These are phyloP conservation scores for Toxotes jaculatrix DNA, from an alignment of 2,113 vertebrate genomes.

Conservation along the genomic window DNA sequence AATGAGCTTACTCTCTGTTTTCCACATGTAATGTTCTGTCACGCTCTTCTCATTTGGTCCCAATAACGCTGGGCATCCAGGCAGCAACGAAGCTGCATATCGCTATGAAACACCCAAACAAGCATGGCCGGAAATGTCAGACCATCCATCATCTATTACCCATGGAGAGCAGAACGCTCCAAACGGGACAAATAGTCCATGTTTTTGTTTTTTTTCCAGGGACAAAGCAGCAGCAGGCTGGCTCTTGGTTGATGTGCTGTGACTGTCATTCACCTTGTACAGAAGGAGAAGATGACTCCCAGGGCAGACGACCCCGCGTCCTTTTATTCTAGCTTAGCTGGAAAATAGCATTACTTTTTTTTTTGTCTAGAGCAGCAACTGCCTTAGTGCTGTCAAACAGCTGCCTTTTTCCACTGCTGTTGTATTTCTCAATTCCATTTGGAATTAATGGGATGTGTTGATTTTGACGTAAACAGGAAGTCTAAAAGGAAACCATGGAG, in stretches of 20 bases:
- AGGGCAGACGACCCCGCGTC: slow-evolving; percentile 12
- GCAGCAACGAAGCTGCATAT: slow-evolving; percentile 36
- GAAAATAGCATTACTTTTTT: slow-evolving; percentile 39
- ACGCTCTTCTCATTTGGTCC: slow-evolving; percentile 57
- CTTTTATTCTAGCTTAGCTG: slow-evolving; percentile 5
- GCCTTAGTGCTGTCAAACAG: no score
- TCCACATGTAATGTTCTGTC: slow-evolving; percentile 55
- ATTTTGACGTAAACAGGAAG: no score
- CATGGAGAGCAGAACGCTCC: slow-evolving; percentile 31
- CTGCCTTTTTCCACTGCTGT: no score
- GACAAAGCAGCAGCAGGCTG: slow-evolving; percentile 5
- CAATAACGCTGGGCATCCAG: slow-evolving; percentile 41
- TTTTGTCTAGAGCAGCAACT: neutral
- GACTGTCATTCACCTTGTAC: slow-evolving; percentile 11
- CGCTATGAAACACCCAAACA: slow-evolving; percentile 59
- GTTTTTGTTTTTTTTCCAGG: slow-evolving; percentile 2
- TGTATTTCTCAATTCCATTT: neutral
- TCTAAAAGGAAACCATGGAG: no score
- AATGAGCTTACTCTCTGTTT: slow-evolving; percentile 33
- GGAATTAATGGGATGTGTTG: neutral
- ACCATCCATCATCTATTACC: slow-evolving; percentile 74
- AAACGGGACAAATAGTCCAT: slow-evolving; percentile 2
- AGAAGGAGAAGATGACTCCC: slow-evolving; percentile 27
- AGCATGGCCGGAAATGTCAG: slow-evolving; percentile 70
- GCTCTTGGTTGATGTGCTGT: slow-evolving; percentile 13